A percentile compares a stretch with the other conserved stretches of the same genome.
phyloP scores from a whole-genome alignment of 2,113 vertebrate genomes.

The Theristicus caerulescens region DNA sequence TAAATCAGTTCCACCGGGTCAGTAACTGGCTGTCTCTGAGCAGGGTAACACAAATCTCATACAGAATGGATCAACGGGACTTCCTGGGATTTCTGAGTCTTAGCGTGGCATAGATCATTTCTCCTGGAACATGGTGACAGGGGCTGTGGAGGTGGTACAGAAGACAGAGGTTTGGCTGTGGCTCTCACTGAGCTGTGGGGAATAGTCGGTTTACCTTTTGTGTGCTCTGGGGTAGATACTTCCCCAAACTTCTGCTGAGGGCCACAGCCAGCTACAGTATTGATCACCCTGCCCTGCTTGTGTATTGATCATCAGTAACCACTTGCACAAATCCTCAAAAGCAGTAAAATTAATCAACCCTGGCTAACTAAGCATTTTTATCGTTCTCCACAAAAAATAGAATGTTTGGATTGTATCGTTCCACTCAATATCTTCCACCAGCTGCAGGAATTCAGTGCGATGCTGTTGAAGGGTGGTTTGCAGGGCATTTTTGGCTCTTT shows the following conservation, averaged over 20 bases:
- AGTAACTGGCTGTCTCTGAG: not conserved
- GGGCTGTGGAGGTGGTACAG: not conserved
- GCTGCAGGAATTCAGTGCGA: not conserved
- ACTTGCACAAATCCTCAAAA: not conserved
- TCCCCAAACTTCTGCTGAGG: not conserved
- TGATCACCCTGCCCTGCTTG: not conserved
- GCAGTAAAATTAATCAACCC: not conserved
- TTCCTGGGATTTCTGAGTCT: not conserved
- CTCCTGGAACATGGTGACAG: not conserved
- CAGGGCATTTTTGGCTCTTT: not conserved
- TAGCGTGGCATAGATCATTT: not conserved
- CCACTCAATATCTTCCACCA: not conserved
- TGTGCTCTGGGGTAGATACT: not conserved
- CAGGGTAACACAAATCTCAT: not conserved
- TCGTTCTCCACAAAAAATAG: not conserved
- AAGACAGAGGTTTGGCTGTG: not conserved
- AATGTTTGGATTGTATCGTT: not conserved
- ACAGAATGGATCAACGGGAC: not conserved
- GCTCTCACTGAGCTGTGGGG: not conserved
- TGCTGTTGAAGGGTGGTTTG: not conserved
- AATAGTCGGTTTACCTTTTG: not conserved
- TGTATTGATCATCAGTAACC: not conserved
- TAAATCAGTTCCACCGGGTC: not conserved
- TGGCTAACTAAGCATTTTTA: not conserved
- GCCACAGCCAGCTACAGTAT: not conserved